Evolutionary conservation across 2,113 vertebrate species (phyloP), one percentile per base, ranked within the genome.

Genomic region (Sphaerodactylus townsendi): DNA sequence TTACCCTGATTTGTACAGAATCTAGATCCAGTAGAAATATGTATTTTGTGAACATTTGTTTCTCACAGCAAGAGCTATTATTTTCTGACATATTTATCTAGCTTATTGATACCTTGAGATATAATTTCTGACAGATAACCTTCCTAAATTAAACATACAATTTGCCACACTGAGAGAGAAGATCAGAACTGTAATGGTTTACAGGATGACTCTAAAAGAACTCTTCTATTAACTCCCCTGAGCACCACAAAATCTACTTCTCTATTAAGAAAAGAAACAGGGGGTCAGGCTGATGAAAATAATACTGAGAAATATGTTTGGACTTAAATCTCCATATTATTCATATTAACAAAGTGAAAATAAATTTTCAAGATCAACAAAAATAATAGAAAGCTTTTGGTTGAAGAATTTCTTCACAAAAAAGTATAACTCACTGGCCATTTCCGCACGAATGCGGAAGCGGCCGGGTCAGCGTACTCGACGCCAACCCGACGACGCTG

Each of bases 91-190:
- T 90, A 91, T 92, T 89, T 86, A 84, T 92, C 71, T 48, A 92
- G 48, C 50, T 93, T 88, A 64, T 10, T 79, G 85, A 50, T 91
- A 90, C 91, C 90, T 91, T 74, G 79, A 90, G 89, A 72, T 90
- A 93, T 73, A 1, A 5, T 62, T 87, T 93, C 79, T 92, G 93
- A 89, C 90, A 91, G 86, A 91, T 88, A 87, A 88, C 88, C 92
- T 90, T 95, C 91, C 89, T 91, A 87, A 93, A 94, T 92, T 92
- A 94, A 93, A 89, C 77, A 92, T 86, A 86, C 77, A 92, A 90
- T 88, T 79, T 89, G 72, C 75, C 0, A 0, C 64, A 81, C 59
- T 53, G 77, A 86, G 82, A 79, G 23, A 56, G 84, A 87, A 87
- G 77, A 91, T 79, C 56, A 71, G 82, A 91, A 59, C 62, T 23